Base-by-base conservation (phyloP, 2,113 vertebrate genomes). In the Poicephalus meyeri region DNA sequence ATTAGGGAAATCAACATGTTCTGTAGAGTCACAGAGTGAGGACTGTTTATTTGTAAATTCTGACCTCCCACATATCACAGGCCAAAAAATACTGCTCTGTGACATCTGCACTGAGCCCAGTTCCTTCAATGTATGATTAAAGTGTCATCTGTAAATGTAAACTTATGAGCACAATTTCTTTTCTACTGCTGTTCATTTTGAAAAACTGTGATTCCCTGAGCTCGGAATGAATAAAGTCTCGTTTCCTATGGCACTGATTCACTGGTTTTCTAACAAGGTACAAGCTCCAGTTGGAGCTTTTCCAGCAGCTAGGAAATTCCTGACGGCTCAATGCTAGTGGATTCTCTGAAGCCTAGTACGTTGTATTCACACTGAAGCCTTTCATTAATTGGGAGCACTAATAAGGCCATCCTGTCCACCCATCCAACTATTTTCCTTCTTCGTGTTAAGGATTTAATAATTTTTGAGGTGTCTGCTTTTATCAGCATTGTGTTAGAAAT, bases 1-100 rank as follows among this genome's bases (percentile, higher is more conserved):
- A 80, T 80, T 90, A 94, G 91, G 42, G 39, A 82, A 96, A 88
- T 88, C 64, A 93, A 55, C 77, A 72, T 78, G 55, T 91, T 94
- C 55, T 94, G 86, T 69, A 88, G 69, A 90, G 47, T 73, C 15
- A 56, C 44, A 69, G 65, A 90, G 52, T 68, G 56, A 63, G 29
- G 56, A 26, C 52, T 91, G 78, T 90, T 94, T 91, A 76, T 94
- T 96, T 92, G 56, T 84, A 41, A 33, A 49, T 84, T 86, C 56
- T 92, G 56, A 53, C 65, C 80, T 79, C 56, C 55, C 88, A 52
- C 61, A 33, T 71, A 49, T 79, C 88, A 69, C 44, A 84, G 26
- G 33, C 64, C 77, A 91, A 78, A 70, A 83, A 74, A 50, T 83
- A 80, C 52, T 64, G 11, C 60, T 88, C 35, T 68, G 39, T 87